A percentile compares a stretch with the other conserved stretches of the same genome.
phyloP scores from a whole-genome alignment of 2,888 invertebrate species.

The Pinctada fucata region DNA sequence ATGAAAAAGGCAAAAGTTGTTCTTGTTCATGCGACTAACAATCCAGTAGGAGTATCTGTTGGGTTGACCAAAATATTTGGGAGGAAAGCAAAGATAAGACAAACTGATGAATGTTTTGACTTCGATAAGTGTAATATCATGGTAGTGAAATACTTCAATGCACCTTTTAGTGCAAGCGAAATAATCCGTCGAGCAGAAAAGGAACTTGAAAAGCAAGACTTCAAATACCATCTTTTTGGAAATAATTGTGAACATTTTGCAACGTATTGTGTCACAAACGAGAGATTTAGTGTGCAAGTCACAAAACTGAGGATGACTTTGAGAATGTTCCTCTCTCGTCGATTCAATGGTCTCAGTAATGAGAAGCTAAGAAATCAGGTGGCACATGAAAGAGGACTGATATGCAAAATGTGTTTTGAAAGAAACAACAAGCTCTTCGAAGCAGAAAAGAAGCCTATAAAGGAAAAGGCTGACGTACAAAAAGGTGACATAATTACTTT shows the following conservation, averaged over 20 bases:
- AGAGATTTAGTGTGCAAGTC: conserved; percentile 21
- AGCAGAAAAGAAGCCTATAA: neutral
- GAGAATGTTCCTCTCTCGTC: conserved; percentile 1
- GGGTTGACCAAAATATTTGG: conserved; percentile 13
- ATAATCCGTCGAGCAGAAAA: neutral
- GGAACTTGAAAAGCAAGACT: conserved; percentile 12
- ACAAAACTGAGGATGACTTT: conserved; percentile 13
- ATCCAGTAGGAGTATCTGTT: neutral
- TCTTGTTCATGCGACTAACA: conserved; percentile 24
- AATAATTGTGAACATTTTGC: conserved; percentile 9
- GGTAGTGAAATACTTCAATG: conserved; percentile 4
- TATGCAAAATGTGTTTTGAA: conserved; percentile 18
- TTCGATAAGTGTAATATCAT: conserved; percentile 7
- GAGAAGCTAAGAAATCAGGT: conserved; percentile 18
- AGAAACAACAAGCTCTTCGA: conserved; percentile 11
- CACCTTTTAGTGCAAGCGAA: neutral
- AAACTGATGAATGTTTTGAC: neutral
- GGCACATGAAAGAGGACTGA: conserved; percentile 4
- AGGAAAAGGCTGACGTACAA: neutral
- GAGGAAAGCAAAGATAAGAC: conserved; percentile 13
- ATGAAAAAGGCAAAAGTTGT: neutral
- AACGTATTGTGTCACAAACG: conserved; percentile 28
- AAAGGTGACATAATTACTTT: conserved; percentile 27
- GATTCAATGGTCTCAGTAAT: conserved; percentile 27
- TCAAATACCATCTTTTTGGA: conserved; percentile 16